Evolutionary conservation across 2,113 vertebrate species (phyloP).

Genomic region (Neofelis nebulosa): DNA sequence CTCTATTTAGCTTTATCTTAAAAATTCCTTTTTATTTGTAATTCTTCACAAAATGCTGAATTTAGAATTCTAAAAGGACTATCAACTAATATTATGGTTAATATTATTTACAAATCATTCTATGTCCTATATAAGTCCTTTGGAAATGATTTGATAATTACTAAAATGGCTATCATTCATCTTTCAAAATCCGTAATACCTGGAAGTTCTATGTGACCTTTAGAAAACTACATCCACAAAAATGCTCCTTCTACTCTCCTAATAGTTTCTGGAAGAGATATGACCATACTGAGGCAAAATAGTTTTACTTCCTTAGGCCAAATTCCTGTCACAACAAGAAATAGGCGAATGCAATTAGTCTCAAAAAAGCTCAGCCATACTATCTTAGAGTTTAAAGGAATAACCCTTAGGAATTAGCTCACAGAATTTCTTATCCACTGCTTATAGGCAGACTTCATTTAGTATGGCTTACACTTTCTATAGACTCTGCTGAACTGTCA

Average conservation of each 20-base stretch:
- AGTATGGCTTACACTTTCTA: neutral
- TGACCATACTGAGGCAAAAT: neutral
- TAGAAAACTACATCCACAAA: constrained; percentile 60
- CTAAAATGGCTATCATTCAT: constrained; percentile 56
- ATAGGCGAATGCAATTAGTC: constrained; percentile 30
- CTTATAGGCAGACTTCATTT: neutral
- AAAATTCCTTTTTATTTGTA: neutral
- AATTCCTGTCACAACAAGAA: constrained; percentile 31
- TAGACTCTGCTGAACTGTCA: neutral
- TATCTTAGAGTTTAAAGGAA: constrained; percentile 22
- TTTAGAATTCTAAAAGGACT: constrained; percentile 17
- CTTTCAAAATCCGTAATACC: constrained; percentile 58
- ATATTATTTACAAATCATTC: constrained; percentile 56
- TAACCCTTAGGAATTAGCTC: neutral
- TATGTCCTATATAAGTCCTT: constrained; percentile 48
- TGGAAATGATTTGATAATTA: constrained; percentile 59
- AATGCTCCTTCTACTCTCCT: constrained; percentile 38
- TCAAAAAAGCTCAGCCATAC: neutral
- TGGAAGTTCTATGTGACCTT: constrained; percentile 69
- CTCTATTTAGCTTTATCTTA: neutral
- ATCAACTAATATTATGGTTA: neutral
- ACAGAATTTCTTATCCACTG: neutral
- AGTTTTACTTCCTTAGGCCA: constrained; percentile 39
- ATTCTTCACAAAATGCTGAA: neutral
- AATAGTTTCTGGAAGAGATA: constrained; percentile 53